phyloP scores from a whole-genome alignment of 2,888 invertebrate species.

The Hipparchia sbordonii region DNA sequence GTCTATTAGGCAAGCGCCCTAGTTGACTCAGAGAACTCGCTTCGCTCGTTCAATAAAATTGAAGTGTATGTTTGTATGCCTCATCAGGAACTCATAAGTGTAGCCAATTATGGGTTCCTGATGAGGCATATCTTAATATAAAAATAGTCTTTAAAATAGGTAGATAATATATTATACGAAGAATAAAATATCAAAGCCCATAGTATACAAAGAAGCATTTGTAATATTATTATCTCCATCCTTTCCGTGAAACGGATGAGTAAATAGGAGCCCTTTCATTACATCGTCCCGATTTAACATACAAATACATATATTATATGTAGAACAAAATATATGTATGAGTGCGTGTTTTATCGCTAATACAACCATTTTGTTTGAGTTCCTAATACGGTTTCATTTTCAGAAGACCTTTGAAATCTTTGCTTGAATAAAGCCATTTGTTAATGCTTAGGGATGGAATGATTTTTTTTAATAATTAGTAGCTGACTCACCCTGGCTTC shows the following conservation, averaged over 20 bases:
- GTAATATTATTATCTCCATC: conserved; percentile 46
- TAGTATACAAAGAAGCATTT: conserved; percentile 8
- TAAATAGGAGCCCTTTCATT: conserved; percentile 49
- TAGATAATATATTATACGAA: not conserved
- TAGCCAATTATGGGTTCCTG: no score
- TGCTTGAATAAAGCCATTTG: conserved; percentile 19
- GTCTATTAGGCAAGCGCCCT: no score
- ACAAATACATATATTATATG: conserved; percentile 49
- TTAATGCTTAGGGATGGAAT: conserved; percentile 9
- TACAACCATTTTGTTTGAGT: conserved; percentile 63
- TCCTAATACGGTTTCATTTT: conserved; percentile 36
- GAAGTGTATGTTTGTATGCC: no score
- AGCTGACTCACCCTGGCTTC: no score
- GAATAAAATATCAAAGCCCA: not conserved
- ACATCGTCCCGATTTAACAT: conserved; percentile 61
- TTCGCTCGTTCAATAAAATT: no score
- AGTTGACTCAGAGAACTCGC: no score
- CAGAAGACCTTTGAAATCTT: conserved; percentile 29
- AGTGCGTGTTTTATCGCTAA: conserved; percentile 71
- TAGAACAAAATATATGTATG: conserved; percentile 38
- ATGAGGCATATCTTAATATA: no score
- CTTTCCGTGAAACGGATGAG: conserved; percentile 50
- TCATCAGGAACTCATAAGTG: no score
- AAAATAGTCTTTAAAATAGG: not conserved
- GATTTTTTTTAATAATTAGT: no score